These are phyloP conservation scores for Apteryx owenii DNA, from an alignment of 2,113 vertebrate genomes.

Conservation along the genomic window DNA sequence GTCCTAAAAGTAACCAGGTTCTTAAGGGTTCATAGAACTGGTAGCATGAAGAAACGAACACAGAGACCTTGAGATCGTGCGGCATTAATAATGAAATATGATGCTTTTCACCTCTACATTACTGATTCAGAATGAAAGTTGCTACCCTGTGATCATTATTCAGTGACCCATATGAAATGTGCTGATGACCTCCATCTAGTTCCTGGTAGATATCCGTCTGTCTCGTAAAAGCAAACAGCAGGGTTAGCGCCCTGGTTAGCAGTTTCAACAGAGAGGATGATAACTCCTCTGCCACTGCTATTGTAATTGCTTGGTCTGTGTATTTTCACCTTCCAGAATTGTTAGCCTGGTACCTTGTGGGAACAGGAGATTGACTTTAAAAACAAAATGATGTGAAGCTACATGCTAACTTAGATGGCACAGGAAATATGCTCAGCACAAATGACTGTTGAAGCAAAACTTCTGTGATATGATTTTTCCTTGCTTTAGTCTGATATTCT, in stretches of 20 bases:
- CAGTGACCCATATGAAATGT: not conserved
- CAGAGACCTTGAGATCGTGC: not conserved
- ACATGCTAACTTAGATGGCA: not conserved
- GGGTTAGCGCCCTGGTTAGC: not conserved
- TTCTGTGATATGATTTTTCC: not conserved
- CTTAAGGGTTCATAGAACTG: not conserved
- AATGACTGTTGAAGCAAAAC: not conserved
- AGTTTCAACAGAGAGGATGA: not conserved
- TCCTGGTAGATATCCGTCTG: constrained; percentile 12
- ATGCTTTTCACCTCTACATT: not conserved
- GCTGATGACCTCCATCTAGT: constrained; percentile 11
- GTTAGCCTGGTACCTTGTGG: not conserved
- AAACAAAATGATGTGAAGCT: not conserved
- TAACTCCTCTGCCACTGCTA: not conserved
- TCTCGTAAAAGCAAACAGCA: not conserved
- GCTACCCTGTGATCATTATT: not conserved
- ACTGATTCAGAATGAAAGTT: constrained; percentile 10
- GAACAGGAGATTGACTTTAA: not conserved
- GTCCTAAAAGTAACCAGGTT: not conserved
- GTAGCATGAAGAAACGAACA: constrained; percentile 4
- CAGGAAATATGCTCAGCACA: not conserved
- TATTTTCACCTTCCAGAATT: not conserved
- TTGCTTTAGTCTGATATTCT: constrained; percentile 17
- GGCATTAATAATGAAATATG: constrained; percentile 14
- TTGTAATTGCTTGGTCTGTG: not conserved